Evolutionary conservation across 2,797 vertebrate genomes (phyloP), one percentile per base, ranked within the genome.

Genomic region (Meda fulgida): DNA sequence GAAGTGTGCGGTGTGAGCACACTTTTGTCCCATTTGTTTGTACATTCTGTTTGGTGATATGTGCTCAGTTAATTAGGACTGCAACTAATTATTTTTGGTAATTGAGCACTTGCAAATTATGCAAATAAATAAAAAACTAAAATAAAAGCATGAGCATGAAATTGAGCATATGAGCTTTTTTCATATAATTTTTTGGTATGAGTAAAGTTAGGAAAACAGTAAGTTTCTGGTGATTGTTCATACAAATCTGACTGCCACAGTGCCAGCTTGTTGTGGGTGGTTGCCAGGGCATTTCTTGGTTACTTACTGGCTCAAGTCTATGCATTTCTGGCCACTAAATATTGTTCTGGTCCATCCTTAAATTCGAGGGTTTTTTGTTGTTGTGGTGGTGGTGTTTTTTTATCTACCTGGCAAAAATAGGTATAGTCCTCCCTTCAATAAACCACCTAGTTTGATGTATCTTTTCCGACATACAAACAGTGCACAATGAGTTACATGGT

Each of bases 31-130:
- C 65, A 23, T 63, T 69, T 69, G 46, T 80, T 80, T 76, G 72
- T 23, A n/a, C 19, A 55, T 36, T 76, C 31, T 69, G 78, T 80
- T 66, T 66, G 38, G 58, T 80, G 46, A 38, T 53, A 53, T 53
- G 23, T 53, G 48, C 48, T 53, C 29, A 23, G 19, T 34, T 69
- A 80, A 80, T 80, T 69, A 69, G 23, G 21, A 80, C 46, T 38
- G 9, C 3, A 38, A 7, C 43, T 13, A 80, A 69, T 69, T 80
- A 26, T 4, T 69, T 80, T 53, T 38, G 4, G 10, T 13, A 51
- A 48, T 48, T 51, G 11, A 18, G 7, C 11, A 16, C 5, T 78
- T 65, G 46, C 46, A 18, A 48, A 48, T 48, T 48, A 48, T 48
- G 46, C 46, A 48, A 48, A 48, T 18, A 48, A 48, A 48, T 18